Conservation (phyloP, 2,888 invertebrate species). For the Cybosia mesomella region DNA sequence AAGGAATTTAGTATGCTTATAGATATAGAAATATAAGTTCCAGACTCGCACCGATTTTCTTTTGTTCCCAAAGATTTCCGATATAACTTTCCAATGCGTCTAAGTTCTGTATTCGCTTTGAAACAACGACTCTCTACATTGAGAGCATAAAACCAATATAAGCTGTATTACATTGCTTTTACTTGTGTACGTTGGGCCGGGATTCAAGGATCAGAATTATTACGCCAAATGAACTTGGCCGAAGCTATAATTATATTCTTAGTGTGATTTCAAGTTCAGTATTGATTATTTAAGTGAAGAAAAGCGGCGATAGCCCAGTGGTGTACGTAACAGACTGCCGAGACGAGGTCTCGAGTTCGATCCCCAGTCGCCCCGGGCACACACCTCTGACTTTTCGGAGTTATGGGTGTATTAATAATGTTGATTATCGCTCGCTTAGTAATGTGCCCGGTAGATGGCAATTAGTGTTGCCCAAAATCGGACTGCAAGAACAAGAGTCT, state of each 20-base stretch:
- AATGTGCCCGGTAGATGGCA: no score
- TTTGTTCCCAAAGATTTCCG: constrained; percentile 27
- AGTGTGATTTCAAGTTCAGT: constrained; percentile 2
- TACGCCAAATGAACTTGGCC: constrained; percentile 8
- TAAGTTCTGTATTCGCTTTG: constrained; percentile 12
- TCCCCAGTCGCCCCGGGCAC: no score
- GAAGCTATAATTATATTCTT: background rate
- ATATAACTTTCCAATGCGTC: constrained; percentile 22
- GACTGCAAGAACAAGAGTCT: no score
- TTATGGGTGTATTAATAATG: no score
- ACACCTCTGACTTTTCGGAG: no score
- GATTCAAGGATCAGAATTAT: constrained; percentile 17
- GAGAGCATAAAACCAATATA: constrained; percentile 10
- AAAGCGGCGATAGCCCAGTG: no score
- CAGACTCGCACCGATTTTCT: background rate
- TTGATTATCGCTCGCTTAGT: no score
- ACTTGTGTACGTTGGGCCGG: constrained; percentile 11
- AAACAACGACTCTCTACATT: constrained; percentile 17
- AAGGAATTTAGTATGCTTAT: no score
- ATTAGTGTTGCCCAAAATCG: no score
- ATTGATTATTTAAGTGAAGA: no score
- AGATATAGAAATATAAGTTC: background rate
- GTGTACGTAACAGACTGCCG: no score
- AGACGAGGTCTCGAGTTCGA: no score
- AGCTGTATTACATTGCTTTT: constrained; percentile 6